Evolutionary conservation across 2,113 vertebrate genomes (phyloP).

Genomic region (Haemorhous mexicanus): DNA sequence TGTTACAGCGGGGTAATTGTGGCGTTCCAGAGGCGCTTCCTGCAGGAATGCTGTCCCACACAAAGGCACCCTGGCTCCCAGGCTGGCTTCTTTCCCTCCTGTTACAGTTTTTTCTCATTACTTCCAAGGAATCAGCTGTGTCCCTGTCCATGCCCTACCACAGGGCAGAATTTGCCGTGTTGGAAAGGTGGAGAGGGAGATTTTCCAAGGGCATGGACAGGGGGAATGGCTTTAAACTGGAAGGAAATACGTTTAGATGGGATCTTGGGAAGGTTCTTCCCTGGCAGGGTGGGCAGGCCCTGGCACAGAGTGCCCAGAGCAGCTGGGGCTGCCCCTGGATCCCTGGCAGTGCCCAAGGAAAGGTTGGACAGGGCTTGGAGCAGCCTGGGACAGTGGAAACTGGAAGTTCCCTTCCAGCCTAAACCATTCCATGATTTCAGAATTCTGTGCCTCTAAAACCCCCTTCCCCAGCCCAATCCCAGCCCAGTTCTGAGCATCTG

Average conservation of each 20-base stretch:
- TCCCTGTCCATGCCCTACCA: neutral
- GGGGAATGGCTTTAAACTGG: neutral
- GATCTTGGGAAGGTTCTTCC: neutral
- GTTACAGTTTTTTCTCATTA: neutral
- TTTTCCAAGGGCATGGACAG: neutral
- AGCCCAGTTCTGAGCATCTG: neutral
- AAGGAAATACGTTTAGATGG: neutral
- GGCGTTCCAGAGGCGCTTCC: neutral
- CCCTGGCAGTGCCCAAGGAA: neutral
- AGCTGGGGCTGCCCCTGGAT: neutral
- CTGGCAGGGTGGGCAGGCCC: neutral
- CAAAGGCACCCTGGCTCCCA: neutral
- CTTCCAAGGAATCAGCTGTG: neutral
- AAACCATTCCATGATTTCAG: neutral
- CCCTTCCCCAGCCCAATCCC: neutral
- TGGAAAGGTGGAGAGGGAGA: neutral
- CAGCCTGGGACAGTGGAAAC: fast-evolving
- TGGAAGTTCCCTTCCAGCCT: neutral
- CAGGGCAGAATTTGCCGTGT: neutral
- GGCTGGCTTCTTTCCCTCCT: neutral
- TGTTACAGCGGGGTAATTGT: neutral
- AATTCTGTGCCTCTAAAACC: neutral
- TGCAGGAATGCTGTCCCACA: neutral
- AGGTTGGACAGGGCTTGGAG: neutral
- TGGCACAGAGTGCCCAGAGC: neutral